Base-by-base conservation (phyloP, 2,888 invertebrate species). In the Harmothoe impar region DNA sequence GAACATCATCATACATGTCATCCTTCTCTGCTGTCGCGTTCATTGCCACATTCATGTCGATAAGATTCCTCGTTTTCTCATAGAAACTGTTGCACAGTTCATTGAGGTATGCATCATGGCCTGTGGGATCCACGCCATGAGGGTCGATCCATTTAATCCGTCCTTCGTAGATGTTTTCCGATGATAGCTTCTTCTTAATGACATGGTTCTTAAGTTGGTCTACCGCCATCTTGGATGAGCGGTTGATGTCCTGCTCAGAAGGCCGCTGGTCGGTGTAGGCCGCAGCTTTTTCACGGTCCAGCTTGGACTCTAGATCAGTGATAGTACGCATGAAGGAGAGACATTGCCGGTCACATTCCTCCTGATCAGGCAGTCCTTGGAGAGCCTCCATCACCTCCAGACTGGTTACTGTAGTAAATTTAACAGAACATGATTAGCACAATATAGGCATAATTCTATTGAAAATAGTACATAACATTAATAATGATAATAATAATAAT, bases 51-150 rank as follows among this genome's bases (percentile, higher is more conserved):
- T 92, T 91, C 84, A 92, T 88, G 89, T 94, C 94, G 25, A 94
- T 92, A 81, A 94, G 85, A 10, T 90, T 88, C 35, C 93, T 93
- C 25, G 94, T 91, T 12, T 92, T 92, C 43, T 91, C 91, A 89
- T 92, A 94, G 90, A 94, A 93, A 81, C 93, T 92, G 12, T 92
- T 89, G n/a, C 93, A 92, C 23, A 94, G 91, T 10, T 89, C 91
- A 23, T 93, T 78, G 10, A 93, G 81, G 90, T 94, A 94, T 25
- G 94, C 93, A n/a, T 91, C 91, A 90, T 94, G 94, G 29, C 92
- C 92, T 17, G 92, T 90, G 35, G 91, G 91, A 84, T 92, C 93
- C 10, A 94, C 94, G 23, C 94, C 94, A 1, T 91, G 92, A 23
- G 92, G 90, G 3, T 93, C 92, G 89, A 92, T 92, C 94, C 94